Evolutionary conservation across 1,140 invertebrate species (phyloP), one percentile per base, ranked within the genome.

Genomic region (Euura saliciscinereae): DNA sequence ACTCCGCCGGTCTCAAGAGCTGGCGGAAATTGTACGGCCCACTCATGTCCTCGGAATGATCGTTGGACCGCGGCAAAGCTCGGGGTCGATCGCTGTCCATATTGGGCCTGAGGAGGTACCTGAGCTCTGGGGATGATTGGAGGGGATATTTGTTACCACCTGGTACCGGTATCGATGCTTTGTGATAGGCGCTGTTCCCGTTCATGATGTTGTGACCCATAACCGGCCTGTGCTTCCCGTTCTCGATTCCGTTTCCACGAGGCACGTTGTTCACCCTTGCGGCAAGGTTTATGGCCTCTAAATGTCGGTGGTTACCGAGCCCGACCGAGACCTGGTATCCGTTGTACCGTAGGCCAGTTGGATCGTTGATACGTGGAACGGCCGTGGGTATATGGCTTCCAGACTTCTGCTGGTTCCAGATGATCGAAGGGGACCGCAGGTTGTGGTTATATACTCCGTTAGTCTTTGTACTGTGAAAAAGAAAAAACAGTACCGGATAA

Each of bases 11-110:
- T 70, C 92, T 85, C 6, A 94, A 79, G 6, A 94, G 79, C 78
- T 93, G 91, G 66, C 92, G 87, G 78, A 94, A 94, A 77, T 93
- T 91, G 78, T 92, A 94, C 0, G 92, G 92, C 2, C 92, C 92
- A 28, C 89, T 88, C 3, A 88, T 88, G 66, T 92, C 90, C 46
- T 91, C 89, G 6, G 87, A 83, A 46, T 90, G 88, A 11, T 82
- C 78, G 0, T 74, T 76, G 8, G 51, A 3, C 6, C 51, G 3
- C 64, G 82, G 80, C 67, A 74, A 69, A 65, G 73, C 79, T 43
- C 79, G 76, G 4, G 78, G 70, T 7, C 74, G 78, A 42, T 86
- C 84, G 45, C 85, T 86, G 65, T 88, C 86, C 28, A 89, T 84
- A 0, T 88, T 88, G 7, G 89, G 88, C 28, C 88, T 82, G 4